Base-by-base conservation (phyloP, 2,888 invertebrate species). In the Lasioglossum oenotherae region DNA sequence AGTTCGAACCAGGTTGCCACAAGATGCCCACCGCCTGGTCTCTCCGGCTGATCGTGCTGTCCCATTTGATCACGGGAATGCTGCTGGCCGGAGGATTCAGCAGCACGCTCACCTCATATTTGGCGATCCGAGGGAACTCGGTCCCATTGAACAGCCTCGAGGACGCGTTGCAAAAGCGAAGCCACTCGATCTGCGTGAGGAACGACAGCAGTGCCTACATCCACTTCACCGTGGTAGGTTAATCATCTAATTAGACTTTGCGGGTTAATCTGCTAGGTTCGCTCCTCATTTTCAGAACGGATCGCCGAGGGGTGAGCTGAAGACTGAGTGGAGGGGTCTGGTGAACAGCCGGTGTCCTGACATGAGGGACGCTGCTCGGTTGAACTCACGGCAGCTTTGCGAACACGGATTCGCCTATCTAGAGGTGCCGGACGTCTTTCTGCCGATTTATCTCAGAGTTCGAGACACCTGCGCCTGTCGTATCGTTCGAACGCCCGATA, bases 151-250 rank as follows among this genome's bases (percentile, higher is more conserved):
- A 89, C 74, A 93, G 93, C 72, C 89, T 96, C n/a, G 87, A 94
- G 0, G 95, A 95, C n/a, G 91, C 96, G 19, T 89, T 89, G 27
- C 80, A 87, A 14, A 92, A 93, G 76, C 91, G 92, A 74, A 94
- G 93, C 10, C 94, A 95, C 85, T 94, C 95, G 2, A 82, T 96
- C 49, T 96, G 96, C 88, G 85, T 96, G n/a, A 93, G 96, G 80
- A 94, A 93, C 60, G 92, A 94, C 67, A 95, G 95, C 89, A 94
- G 93, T 81, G 95, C 95, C 41, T 95, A 95, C 74, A 92, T 93
- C 73, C 92, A 93, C 81, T 89, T 89, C 64, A 89, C 87, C 10
- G 78, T 84, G 76, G 85, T 88, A 71, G 14, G 4, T 16, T 31
- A n/a, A 38, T 35, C n/a, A 23, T 10, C 14, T 16, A 1, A 44